Conservation (phyloP, 1,140 invertebrate genomes). For the Mactra quadrangularis region DNA sequence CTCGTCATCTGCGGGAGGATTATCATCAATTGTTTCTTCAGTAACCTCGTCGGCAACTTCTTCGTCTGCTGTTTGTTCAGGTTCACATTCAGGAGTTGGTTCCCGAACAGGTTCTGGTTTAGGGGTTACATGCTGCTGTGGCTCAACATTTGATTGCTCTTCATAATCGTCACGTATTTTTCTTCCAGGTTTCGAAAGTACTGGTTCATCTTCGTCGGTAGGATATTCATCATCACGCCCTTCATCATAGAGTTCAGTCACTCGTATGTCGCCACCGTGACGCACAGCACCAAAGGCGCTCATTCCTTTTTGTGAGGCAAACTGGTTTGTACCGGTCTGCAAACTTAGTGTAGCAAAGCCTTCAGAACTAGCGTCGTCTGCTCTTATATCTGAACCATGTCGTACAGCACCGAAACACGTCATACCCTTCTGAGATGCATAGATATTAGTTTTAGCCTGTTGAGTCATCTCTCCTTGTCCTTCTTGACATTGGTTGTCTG, state of each 20-base stretch:
- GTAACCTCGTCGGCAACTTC: neutral
- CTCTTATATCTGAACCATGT: constrained; percentile 40
- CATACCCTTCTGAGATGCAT: constrained; percentile 52
- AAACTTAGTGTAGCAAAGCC: constrained; percentile 93
- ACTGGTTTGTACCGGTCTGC: constrained; percentile 95
- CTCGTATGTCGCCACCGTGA: constrained; percentile 73
- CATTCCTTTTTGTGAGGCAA: constrained; percentile 83
- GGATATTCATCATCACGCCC: constrained; percentile 54
- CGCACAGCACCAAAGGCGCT: constrained; percentile 70
- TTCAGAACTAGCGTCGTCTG: constrained; percentile 70
- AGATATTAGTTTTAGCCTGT: constrained; percentile 36
- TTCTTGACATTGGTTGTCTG: constrained; percentile 27
- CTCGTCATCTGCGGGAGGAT: neutral
- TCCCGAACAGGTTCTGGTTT: neutral
- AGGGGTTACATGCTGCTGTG: neutral
- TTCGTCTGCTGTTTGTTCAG: constrained; percentile 3
- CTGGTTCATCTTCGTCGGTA: constrained; percentile 51
- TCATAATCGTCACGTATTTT: constrained; percentile 37
- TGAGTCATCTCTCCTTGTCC: constrained; percentile 40
- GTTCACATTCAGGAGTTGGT: neutral
- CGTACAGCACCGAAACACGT: constrained; percentile 43
- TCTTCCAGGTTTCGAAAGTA: constrained; percentile 15
- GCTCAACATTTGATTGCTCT: neutral
- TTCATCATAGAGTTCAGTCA: constrained; percentile 65
- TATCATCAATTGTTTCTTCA: neutral